Base-by-base conservation (phyloP, 2,113 vertebrate genomes). In the Agapornis roseicollis region DNA sequence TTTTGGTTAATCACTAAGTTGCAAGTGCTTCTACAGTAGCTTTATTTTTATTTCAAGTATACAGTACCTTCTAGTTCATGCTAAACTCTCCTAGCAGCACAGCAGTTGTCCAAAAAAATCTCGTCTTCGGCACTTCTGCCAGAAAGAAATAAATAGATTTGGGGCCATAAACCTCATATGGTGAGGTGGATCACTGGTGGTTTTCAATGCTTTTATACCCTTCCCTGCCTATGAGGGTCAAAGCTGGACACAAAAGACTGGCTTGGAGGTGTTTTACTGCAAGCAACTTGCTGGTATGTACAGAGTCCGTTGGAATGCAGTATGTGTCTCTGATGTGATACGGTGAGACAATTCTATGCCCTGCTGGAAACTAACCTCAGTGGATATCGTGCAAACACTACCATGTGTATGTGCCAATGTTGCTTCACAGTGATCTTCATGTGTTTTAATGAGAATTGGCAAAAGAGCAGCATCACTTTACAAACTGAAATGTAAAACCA, bases 1-100 rank as follows among this genome's bases (percentile, higher is more conserved):
- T 65, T 65, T 93, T 85, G 35, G 92, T 96, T 73, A 83, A 72
- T 93, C 69, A 19, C 33, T 58, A 72, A 81, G 88, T 93, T 96
- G 63, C 79, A 92, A 93, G 91, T 91, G 77, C 39, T 78, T 82
- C 35, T 82, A 72, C 72, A 61, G 25, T 77, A 90, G 1, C 31
- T 74, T 84, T 64, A 17, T 79, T 93, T 96, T 94, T 95, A 82
- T 94, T 96, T 95, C 41, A 92, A 5, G 82, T 83, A 89, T 52
- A 76, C 39, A 73, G 37, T 74, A 86, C 28, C 14, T n/a, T 88
- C 61, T 87, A 72, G 70, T 88, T 96, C 82, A 50, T 37, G 88
- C 58, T 80, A 55, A 82, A 63, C 78, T 92, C 63, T 93, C 66
- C 53, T 79, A 23, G 71, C 66, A 52, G 16, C 80, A n/a, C 50